Base-by-base conservation (phyloP, 2,888 invertebrate species). In the Sylvicola cinctus region DNA sequence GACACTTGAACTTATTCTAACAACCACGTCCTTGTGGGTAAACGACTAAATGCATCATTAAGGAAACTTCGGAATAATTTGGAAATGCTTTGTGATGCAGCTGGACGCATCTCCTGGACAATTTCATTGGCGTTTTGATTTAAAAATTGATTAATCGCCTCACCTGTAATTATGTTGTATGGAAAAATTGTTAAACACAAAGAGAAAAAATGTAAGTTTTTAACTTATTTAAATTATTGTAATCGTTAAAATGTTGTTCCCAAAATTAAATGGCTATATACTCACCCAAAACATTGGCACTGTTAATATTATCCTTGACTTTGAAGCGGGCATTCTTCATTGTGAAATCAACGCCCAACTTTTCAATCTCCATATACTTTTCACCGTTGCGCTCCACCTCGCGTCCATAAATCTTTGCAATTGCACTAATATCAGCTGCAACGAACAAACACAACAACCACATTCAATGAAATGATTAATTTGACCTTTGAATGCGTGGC, bases 61-160 rank as follows among this genome's bases (percentile, higher is more conserved):
- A 81, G 61, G 54, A 78, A 76, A 2, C 64, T 60, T 49, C 74
- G 70, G 60, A 80, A 78, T 47, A 79, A 73, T 44, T 71, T 73
- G 2, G 73, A 70, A 44, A 81, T 75, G 41, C 76, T 70, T 7
- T 62, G 54, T 3, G 72, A 66, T 0, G 80, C 79, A 0, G 78
- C 77, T 3, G 80, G 79, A 47, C 75, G 66, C 76, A 83, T 78
- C 60, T 83, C 83, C 36, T 73, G 72, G 40, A 83, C 77, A 44
- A 83, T 77, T 51, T 80, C 80, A 31, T 74, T 70, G 0, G 77
- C 70, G 47, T 83, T 80, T 52, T 74, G 74, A 57, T 81, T 81
- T 40, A 83, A 57, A 53, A 81, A 81, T 51, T 78, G 78, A 54
- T 81, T 81, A 70, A 83, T 79, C 1, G 80, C 80, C 50, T 78